These are phyloP conservation scores for Cavia porcellus DNA, from an alignment of 2,113 vertebrate species.

Conservation along the genomic window DNA sequence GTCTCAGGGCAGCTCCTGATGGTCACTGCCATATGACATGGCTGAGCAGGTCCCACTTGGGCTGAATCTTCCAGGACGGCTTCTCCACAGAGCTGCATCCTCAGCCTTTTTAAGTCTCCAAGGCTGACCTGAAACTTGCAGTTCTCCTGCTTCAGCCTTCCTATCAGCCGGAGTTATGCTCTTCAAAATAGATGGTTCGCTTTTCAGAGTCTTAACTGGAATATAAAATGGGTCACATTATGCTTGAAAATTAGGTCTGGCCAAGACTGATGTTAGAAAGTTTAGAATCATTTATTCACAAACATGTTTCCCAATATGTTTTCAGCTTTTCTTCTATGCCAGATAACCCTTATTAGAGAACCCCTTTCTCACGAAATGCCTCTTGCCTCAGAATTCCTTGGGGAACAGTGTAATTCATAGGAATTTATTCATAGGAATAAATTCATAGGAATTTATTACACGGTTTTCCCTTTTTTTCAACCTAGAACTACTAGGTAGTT, in stretches of 20 bases:
- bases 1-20: neutral
- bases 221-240: neutral
- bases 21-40: neutral
- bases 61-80: neutral
- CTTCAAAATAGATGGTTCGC: neutral
- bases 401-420: neutral
- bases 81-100: neutral
- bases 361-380: neutral
- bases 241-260: slow-evolving; percentile 46
- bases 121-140: neutral
- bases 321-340: neutral
- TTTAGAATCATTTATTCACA: neutral
- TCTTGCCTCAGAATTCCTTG: neutral
- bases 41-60: neutral
- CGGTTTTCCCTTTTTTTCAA: neutral
- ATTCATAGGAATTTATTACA: neutral
- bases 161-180: neutral
- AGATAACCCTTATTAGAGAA: neutral
- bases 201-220: neutral
- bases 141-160: neutral
- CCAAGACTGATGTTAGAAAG: neutral
- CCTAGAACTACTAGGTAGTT: neutral
- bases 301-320: neutral
- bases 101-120: neutral
- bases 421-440: too few relatives aligned